Conservation (phyloP, 2,888 invertebrate species). For the Apamea monoglypha region DNA sequence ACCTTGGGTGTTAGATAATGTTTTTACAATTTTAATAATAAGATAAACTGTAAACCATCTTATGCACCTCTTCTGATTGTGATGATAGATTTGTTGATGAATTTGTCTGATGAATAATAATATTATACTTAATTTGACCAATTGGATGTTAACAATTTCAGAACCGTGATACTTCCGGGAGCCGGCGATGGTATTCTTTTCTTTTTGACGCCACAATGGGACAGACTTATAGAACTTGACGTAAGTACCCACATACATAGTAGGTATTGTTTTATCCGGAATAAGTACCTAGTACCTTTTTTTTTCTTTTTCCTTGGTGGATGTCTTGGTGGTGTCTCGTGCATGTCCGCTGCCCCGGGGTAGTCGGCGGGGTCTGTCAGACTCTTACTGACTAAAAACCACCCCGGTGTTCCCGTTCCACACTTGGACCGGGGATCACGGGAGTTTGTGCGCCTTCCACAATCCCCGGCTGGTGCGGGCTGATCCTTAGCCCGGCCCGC, state of each 20-base stretch:
- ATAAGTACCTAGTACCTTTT: too few relatives aligned
- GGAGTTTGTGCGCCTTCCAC: too few relatives aligned
- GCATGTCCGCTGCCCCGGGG: too few relatives aligned
- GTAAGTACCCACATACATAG: conserved; percentile 82
- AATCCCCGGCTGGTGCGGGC: too few relatives aligned
- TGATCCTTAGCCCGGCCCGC: too few relatives aligned
- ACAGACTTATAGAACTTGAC: conserved; percentile 92
- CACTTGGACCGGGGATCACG: too few relatives aligned
- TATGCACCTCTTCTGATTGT: background rate
- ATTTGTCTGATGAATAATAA: background rate
- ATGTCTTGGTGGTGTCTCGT: too few relatives aligned
- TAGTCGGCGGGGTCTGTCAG: too few relatives aligned
- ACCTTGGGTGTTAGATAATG: background rate
- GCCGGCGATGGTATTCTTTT: conserved; percentile 92
- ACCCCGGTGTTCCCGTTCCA: too few relatives aligned
- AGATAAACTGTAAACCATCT: background rate
- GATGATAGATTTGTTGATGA: background rate
- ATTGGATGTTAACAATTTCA: conserved; percentile 64
- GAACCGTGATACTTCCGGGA: conserved; percentile 92
- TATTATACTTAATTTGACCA: background rate
- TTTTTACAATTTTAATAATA: background rate
- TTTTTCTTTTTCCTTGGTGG: too few relatives aligned
- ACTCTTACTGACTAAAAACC: too few relatives aligned
- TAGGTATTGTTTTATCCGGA: background rate
- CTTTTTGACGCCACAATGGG: conserved; percentile 95